These are phyloP conservation scores for Petrocephalus sullivani DNA, from an alignment of 2,797 vertebrate genomes.

Conservation along the genomic window DNA sequence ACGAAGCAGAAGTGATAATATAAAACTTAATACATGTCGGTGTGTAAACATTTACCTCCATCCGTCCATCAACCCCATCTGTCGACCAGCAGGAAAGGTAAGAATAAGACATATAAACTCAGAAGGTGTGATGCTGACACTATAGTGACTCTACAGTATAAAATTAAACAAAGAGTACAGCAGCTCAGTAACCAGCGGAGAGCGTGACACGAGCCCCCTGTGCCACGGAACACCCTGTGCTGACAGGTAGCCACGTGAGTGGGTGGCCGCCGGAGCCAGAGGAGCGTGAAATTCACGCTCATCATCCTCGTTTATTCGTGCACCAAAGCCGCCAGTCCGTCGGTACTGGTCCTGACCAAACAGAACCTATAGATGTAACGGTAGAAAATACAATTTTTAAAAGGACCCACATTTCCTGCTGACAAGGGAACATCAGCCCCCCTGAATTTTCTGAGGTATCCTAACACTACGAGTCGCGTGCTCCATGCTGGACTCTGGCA, in stretches of 20 bases:
- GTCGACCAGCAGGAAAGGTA: not conserved
- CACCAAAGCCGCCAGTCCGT: constrained; percentile 81
- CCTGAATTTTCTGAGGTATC: not conserved
- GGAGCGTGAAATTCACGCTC: constrained; percentile 85
- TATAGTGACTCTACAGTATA: too few species aligned
- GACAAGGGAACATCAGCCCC: not conserved
- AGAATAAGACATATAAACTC: not conserved
- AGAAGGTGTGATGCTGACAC: too few species aligned
- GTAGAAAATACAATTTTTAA: constrained; percentile 33
- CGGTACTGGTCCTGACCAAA: constrained; percentile 75
- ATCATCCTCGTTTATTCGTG: constrained; percentile 92
- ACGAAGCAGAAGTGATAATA: not conserved
- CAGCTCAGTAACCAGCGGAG: too few species aligned
- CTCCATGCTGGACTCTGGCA: not conserved
- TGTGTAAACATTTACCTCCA: not conserved
- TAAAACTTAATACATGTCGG: not conserved
- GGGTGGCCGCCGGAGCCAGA: not conserved
- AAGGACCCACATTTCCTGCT: not conserved
- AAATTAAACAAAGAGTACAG: too few species aligned
- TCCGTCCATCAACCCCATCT: not conserved
- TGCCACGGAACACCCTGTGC: constrained; percentile 36
- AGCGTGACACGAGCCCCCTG: not conserved
- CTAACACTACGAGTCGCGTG: not conserved
- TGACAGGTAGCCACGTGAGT: constrained; percentile 61
- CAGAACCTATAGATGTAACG: constrained; percentile 65